phyloP scores from a whole-genome alignment of 2,113 vertebrate genomes.

The Pitta sordida region DNA sequence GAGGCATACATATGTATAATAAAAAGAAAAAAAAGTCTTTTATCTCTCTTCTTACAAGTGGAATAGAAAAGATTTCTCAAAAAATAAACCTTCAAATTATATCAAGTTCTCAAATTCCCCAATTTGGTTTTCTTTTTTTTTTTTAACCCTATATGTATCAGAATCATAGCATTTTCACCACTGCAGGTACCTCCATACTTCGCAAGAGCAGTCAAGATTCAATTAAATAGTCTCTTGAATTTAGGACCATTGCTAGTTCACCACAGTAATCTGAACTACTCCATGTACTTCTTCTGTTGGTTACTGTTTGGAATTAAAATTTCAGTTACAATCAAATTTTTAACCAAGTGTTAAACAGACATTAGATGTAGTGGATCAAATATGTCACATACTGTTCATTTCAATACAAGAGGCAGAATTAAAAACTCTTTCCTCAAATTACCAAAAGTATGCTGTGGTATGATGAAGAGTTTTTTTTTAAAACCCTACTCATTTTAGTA shows the following conservation, averaged over 20 bases:
- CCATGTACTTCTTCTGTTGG: neutral
- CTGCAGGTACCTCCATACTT: neutral
- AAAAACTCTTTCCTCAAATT: neutral
- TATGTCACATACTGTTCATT: neutral
- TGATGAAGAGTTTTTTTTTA: neutral
- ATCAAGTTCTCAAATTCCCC: rapidly evolving
- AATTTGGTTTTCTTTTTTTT: rapidly evolving
- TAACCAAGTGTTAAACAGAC: neutral
- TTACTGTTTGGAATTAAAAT: neutral
- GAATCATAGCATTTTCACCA: neutral
- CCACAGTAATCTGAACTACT: neutral
- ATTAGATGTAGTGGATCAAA: neutral
- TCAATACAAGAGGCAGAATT: neutral
- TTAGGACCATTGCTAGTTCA: neutral
- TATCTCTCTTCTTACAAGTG: neutral
- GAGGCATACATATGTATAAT: neutral
- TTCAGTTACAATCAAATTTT: neutral
- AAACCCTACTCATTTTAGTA: neutral
- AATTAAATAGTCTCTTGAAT: neutral
- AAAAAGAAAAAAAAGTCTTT: neutral
- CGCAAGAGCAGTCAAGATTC: neutral
- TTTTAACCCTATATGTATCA: neutral
- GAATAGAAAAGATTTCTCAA: neutral
- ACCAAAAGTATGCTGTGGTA: neutral
- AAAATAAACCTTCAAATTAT: neutral